These are phyloP conservation scores for Onthophagus taurus DNA, from an alignment of 1,140 invertebrate species.

Conservation along the genomic window DNA sequence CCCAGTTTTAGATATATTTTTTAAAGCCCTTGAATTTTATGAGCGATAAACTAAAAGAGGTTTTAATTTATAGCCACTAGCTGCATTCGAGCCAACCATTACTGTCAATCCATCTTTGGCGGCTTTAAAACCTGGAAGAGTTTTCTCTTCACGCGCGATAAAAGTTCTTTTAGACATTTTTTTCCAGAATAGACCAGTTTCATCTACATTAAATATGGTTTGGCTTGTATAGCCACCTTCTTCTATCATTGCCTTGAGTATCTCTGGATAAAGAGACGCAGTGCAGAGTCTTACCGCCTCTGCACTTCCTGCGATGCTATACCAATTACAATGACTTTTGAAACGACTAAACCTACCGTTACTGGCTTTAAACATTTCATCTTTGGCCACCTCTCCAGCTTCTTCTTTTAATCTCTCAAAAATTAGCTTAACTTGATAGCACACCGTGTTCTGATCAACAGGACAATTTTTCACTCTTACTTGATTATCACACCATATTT, in stretches of 20 bases:
- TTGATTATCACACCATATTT: constrained; percentile 24
- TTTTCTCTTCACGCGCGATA: constrained; percentile 35
- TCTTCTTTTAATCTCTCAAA: constrained; percentile 1
- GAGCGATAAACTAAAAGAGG: constrained; percentile 38
- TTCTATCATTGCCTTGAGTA: constrained; percentile 8
- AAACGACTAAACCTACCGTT: constrained; percentile 37
- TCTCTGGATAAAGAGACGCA: constrained; percentile 17
- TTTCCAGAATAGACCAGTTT: constrained; percentile 35
- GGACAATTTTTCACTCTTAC: constrained; percentile 8
- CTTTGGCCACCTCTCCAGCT: constrained; percentile 1
- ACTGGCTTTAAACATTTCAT: constrained; percentile 24
- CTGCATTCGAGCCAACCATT: constrained; percentile 28
- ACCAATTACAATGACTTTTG: constrained; percentile 22
- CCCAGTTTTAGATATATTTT: constrained; percentile 32
- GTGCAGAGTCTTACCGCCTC: constrained; percentile 32
- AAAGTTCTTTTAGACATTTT: constrained; percentile 39
- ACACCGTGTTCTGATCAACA: constrained; percentile 12
- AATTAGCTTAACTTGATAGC: constrained; percentile 11
- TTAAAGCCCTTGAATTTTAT: constrained; percentile 35
- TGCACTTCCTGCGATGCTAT: constrained; percentile 30
- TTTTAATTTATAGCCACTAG: constrained; percentile 39
- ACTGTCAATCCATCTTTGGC: constrained; percentile 7
- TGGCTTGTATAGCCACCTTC: neutral
- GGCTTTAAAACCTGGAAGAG: constrained; percentile 4
- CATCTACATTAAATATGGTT: constrained; percentile 7